These are phyloP conservation scores for Margarornis squamiger DNA, from an alignment of 2,797 vertebrate genomes.

Conservation along the genomic window DNA sequence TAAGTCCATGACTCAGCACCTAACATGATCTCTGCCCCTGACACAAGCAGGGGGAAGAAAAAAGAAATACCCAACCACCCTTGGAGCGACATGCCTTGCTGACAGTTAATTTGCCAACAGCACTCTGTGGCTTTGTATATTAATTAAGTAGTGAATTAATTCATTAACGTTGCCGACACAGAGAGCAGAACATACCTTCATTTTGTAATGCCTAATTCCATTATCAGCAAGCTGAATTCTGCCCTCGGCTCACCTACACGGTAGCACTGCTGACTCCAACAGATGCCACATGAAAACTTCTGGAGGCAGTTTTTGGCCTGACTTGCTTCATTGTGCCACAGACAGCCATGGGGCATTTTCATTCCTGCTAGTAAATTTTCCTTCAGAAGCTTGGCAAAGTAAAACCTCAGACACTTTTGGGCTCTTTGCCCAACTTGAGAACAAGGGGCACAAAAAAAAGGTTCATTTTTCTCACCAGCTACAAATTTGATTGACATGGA, in stretches of 20 bases:
- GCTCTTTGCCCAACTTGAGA: conserved; percentile 56
- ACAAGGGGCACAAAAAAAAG: conserved; percentile 59
- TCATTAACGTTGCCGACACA: not conserved
- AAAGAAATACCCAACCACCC: not conserved
- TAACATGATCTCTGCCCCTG: not conserved
- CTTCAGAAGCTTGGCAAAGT: conserved; percentile 13
- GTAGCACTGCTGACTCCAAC: not conserved
- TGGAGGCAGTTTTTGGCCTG: not conserved
- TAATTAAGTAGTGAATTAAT: conserved; percentile 52
- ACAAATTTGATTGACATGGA: conserved; percentile 44
- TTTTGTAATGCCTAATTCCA: conserved; percentile 5
- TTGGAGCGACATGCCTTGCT: not conserved
- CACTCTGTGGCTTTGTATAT: conserved; percentile 22
- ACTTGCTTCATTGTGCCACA: not conserved
- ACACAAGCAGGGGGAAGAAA: not conserved
- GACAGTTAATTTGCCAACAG: conserved; percentile 27
- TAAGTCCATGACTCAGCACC: conserved; percentile 41
- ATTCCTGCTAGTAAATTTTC: conserved; percentile 32
- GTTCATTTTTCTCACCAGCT: conserved; percentile 60
- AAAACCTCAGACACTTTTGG: conserved; percentile 54
- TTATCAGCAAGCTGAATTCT: conserved; percentile 11
- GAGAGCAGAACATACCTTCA: not conserved
- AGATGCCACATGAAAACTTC: not conserved
- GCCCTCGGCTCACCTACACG: not conserved
- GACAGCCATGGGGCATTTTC: not conserved